phyloP scores from a whole-genome alignment of 1,140 invertebrate species.

The Palaemon carinicauda region DNA sequence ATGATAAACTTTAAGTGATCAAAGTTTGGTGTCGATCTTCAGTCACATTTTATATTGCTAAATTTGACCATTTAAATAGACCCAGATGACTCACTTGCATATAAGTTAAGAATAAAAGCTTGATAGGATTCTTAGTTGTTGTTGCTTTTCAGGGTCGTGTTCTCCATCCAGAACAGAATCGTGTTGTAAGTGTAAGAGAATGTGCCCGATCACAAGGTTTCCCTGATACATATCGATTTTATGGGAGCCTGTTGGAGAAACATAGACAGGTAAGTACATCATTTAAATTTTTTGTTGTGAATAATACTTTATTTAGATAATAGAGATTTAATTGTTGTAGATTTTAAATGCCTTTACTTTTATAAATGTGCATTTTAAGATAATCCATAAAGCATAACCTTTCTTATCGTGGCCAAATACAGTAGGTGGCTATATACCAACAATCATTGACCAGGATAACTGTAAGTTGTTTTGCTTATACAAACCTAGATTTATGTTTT shows the following conservation, averaged over 20 bases:
- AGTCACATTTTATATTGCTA: neutral
- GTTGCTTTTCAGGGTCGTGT: constrained; percentile 72
- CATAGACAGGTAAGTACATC: constrained; percentile 75
- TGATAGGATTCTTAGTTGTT: no score
- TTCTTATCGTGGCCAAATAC: no score
- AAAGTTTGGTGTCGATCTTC: neutral
- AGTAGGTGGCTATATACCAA: no score
- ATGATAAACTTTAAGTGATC: no score
- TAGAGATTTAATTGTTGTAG: neutral
- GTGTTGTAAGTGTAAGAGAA: constrained; percentile 85
- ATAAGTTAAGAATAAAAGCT: no score
- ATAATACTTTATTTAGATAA: neutral
- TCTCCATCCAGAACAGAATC: constrained; percentile 81
- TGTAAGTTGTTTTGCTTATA: no score
- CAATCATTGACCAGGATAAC: no score
- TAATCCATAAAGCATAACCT: no score
- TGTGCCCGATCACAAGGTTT: constrained; percentile 89
- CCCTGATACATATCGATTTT: constrained; percentile 80
- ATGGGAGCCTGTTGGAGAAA: constrained; percentile 79
- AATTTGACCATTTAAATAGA: neutral
- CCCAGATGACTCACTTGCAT: neutral
- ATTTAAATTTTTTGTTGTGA: neutral
- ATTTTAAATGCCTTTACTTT: neutral
- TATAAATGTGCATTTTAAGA: no score
- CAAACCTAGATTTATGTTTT: no score